phyloP scores from a whole-genome alignment of 2,888 invertebrate genomes.

The Rhagophthalmus giganteus region DNA sequence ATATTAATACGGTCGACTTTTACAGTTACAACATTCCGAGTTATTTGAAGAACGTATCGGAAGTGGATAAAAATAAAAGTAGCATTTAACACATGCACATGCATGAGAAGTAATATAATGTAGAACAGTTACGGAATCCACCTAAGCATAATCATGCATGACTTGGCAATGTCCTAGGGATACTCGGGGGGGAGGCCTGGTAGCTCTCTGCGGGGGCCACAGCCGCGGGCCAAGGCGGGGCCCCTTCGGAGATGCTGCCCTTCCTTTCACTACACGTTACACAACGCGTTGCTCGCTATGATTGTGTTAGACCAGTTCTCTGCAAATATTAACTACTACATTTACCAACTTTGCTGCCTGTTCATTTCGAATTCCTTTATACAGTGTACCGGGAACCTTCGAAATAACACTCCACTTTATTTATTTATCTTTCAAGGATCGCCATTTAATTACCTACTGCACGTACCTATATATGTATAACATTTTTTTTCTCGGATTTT shows the following conservation, averaged over 20 bases:
- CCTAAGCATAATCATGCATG: background rate
- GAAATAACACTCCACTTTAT: too few relatives aligned
- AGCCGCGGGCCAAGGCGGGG: slow-evolving; percentile 54
- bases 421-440: too few relatives aligned
- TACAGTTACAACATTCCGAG: background rate
- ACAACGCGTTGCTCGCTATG: slow-evolving; percentile 44
- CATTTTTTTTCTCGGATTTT: too few relatives aligned
- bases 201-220: slow-evolving; percentile 52
- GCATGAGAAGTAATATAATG: background rate
- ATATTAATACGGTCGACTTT: background rate
- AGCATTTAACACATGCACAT: background rate
- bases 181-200: slow-evolving; percentile 1
- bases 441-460: too few relatives aligned
- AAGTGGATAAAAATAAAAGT: background rate
- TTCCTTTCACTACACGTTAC: slow-evolving; percentile 55
- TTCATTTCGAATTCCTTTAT: slow-evolving; percentile 6
- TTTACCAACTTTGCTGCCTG: slow-evolving; percentile 12
- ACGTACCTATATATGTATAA: too few relatives aligned
- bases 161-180: background rate
- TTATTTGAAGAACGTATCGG: background rate
- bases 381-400: too few relatives aligned
- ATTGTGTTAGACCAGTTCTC: slow-evolving; percentile 35
- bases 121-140: background rate
- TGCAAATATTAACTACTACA: slow-evolving; percentile 27
- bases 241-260: slow-evolving; percentile 55